A percentile compares a stretch with the other conserved stretches of the same genome.
Evolutionary conservation across 2,113 vertebrate species (phyloP).

Genomic region (Cololabis saira): DNA sequence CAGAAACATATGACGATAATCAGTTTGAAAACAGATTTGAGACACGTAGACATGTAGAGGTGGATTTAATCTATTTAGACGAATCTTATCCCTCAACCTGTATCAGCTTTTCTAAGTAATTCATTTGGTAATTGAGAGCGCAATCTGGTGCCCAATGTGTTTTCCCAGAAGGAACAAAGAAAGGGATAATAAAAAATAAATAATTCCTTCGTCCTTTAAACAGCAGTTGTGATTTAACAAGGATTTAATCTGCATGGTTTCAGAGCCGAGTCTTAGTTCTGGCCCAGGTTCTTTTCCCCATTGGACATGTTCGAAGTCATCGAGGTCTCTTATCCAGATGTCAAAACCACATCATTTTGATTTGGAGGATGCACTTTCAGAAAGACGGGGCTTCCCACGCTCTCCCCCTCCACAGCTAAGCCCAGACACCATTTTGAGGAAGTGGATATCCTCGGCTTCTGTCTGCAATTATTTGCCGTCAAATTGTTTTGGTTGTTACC

Average conservation of each 20-base stretch:
- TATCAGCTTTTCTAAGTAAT: constrained; percentile 40
- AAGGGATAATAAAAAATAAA: constrained; percentile 24
- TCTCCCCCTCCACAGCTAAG: too few species aligned
- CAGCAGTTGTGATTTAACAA: constrained; percentile 15
- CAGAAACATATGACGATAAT: constrained; percentile 2
- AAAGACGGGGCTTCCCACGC: too few species aligned
- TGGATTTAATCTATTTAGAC: constrained; percentile 21
- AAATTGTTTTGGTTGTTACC: too few species aligned
- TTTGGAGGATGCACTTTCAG: too few species aligned
- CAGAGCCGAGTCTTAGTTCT: not conserved
- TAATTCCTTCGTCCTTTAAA: constrained; percentile 32
- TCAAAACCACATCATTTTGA: not conserved
- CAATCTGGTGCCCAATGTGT: constrained; percentile 19
- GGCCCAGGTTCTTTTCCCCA: not conserved
- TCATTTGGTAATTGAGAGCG: constrained; percentile 36
- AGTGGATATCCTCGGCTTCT: too few species aligned
- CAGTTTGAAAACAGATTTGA: constrained; percentile 9
- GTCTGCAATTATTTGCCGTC: too few species aligned
- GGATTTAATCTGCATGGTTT: constrained; percentile 11
- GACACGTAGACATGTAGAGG: too few species aligned
- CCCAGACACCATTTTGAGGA: too few species aligned
- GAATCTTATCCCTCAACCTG: constrained; percentile 16
- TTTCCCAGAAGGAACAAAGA: constrained; percentile 23
- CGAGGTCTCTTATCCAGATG: not conserved
- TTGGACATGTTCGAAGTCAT: not conserved